phyloP scores from a whole-genome alignment of 2,797 vertebrate species.

The Pangasius djambal region DNA sequence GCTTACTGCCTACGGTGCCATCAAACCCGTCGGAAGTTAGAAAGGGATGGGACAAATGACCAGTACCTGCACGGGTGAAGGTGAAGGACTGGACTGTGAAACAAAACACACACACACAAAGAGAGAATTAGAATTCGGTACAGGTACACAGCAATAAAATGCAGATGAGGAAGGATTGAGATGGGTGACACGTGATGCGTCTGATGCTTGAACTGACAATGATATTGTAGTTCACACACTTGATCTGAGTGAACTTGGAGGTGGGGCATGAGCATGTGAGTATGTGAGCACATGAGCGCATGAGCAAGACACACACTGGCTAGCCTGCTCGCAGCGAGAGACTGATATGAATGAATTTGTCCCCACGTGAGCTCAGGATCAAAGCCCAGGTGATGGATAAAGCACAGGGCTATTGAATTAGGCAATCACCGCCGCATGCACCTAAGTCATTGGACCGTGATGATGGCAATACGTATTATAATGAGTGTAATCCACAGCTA shows the following conservation, averaged over 20 bases:
- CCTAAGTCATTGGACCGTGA: slow-evolving; percentile 56
- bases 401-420: slow-evolving; percentile 65
- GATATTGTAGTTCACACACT: slow-evolving; percentile 14
- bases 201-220: slow-evolving; percentile 11
- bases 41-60: slow-evolving; percentile 83
- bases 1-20: slow-evolving; percentile 40
- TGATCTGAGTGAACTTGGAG: not conserved
- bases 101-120: slow-evolving; percentile 80
- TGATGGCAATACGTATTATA: slow-evolving; percentile 62
- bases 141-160: slow-evolving; percentile 66
- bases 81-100: slow-evolving; percentile 92
- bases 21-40: slow-evolving; percentile 43
- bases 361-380: slow-evolving; percentile 53
- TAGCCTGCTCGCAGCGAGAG: not conserved
- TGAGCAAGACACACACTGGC: slow-evolving; percentile 2
- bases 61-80: slow-evolving; percentile 92
- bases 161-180: slow-evolving; percentile 51
- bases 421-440: slow-evolving; percentile 59
- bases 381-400: slow-evolving; percentile 63
- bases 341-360: slow-evolving; percentile 49
- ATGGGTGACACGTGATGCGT: not conserved
- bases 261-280: not conserved
- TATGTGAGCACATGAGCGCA: not conserved
- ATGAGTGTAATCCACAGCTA: slow-evolving; percentile 64
- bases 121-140: slow-evolving; percentile 77